phyloP scores from a whole-genome alignment of 2,888 invertebrate species.

The Nomada ferruginata region DNA sequence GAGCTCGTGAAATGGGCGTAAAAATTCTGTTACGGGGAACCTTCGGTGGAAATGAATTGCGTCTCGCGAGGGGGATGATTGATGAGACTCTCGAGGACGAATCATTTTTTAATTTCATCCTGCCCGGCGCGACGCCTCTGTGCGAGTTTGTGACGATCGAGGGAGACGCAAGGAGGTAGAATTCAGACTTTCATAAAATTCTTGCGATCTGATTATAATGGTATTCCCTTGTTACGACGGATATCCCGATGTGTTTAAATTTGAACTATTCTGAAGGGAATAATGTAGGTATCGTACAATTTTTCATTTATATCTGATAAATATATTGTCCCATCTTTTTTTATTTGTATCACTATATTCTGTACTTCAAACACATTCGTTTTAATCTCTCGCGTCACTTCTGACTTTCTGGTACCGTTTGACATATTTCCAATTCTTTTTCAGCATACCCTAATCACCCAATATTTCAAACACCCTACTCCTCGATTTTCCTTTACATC shows the following conservation, averaged over 20 bases:
- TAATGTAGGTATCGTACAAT: too few species aligned
- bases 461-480: background rate
- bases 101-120: background rate
- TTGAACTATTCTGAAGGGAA: too few species aligned
- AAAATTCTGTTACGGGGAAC: slow-evolving; percentile 18
- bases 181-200: too few species aligned
- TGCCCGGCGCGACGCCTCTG: background rate
- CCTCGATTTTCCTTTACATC: background rate
- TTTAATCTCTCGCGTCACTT: too few species aligned
- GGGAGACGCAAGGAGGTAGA: background rate
- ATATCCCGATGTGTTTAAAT: too few species aligned
- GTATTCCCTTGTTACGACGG: too few species aligned
- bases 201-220: too few species aligned
- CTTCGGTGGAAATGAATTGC: slow-evolving; percentile 26
- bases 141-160: background rate
- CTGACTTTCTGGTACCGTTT: background rate
- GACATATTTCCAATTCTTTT: background rate
- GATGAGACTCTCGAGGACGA: slow-evolving; percentile 14
- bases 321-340: too few species aligned
- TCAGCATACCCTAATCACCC: background rate
- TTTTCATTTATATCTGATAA: too few species aligned
- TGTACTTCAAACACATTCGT: too few species aligned
- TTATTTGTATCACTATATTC: too few species aligned
- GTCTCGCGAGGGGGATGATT: slow-evolving; percentile 12
- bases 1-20: slow-evolving; percentile 33